Percentiles rank a stretch among this genome's conserved stretches.
Evolutionary conservation across 1,140 invertebrate genomes (phyloP).

Genomic region (Heliconius congener): DNA sequence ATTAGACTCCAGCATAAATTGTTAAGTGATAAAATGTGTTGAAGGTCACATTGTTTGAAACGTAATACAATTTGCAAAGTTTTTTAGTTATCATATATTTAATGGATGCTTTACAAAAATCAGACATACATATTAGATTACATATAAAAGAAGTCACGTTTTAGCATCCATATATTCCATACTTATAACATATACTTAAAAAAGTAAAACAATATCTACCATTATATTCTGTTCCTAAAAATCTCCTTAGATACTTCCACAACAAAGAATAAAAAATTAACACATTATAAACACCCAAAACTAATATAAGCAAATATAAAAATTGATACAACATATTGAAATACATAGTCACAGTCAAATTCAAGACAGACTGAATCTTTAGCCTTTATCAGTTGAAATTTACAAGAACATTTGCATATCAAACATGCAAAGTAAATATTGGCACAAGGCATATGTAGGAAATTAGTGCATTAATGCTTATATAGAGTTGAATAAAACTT

Average conservation of each 20-base stretch:
- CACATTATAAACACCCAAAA: conserved; percentile 16
- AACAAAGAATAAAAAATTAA: conserved; percentile 15
- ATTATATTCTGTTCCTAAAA: not conserved
- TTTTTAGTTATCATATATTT: too few species aligned
- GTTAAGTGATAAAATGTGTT: too few species aligned
- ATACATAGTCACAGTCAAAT: conserved; percentile 20
- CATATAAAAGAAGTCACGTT: too few species aligned
- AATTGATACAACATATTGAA: conserved; percentile 12
- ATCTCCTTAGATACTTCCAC: conserved; percentile 13
- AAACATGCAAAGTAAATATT: conserved; percentile 21
- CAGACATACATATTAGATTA: too few species aligned
- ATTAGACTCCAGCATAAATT: too few species aligned
- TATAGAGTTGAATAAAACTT: not conserved
- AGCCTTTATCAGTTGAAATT: conserved; percentile 6
- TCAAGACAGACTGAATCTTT: not conserved
- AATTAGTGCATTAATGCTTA: conserved; percentile 21
- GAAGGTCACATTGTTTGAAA: too few species aligned
- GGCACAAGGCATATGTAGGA: conserved; percentile 5
- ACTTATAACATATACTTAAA: too few species aligned
- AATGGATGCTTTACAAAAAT: too few species aligned
- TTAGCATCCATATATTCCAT: too few species aligned
- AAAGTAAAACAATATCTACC: not conserved
- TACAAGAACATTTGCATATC: conserved; percentile 15
- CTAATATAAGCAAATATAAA: conserved; percentile 12
- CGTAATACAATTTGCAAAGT: too few species aligned